phyloP scores from a whole-genome alignment of 2,797 vertebrate species.

The Lycodopsis pacificus region DNA sequence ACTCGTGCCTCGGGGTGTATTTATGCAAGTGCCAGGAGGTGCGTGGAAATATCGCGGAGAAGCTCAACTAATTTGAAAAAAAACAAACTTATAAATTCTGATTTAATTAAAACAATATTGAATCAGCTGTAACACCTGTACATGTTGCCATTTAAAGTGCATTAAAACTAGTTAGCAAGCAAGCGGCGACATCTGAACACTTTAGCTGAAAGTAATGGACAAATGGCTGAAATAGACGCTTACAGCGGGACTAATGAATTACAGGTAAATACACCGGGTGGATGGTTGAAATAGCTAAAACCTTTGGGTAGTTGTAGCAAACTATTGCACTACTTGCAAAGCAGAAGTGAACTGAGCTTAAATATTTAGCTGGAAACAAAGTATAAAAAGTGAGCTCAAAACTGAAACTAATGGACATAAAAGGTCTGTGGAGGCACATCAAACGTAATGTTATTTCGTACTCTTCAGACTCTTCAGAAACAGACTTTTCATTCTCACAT shows the following conservation, averaged over 20 bases:
- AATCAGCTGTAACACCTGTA: neutral
- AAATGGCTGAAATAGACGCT: neutral
- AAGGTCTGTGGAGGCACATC: neutral
- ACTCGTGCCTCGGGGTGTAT: conserved; percentile 5
- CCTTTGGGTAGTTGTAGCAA: neutral
- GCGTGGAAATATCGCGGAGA: neutral
- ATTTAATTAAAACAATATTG: neutral
- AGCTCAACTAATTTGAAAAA: neutral
- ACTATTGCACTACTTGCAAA: neutral
- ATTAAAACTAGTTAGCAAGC: neutral
- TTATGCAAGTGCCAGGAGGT: conserved; percentile 11
- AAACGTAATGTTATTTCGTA: conserved; percentile 22
- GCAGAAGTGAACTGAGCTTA: neutral
- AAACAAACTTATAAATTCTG: neutral
- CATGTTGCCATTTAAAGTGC: neutral
- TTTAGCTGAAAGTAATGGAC: neutral
- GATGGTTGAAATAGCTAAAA: neutral
- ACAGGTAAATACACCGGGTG: neutral
- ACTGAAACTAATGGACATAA: neutral
- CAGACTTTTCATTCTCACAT: conserved; percentile 21
- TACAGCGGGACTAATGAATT: neutral
- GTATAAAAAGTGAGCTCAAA: neutral
- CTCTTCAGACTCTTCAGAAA: too few relatives aligned
- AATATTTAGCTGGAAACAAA: neutral
- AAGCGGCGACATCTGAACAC: neutral